Percentiles rank a stretch among this genome's conserved stretches.
phyloP scores from a whole-genome alignment of 2,888 invertebrate genomes.

The Drosophila mulleri region DNA sequence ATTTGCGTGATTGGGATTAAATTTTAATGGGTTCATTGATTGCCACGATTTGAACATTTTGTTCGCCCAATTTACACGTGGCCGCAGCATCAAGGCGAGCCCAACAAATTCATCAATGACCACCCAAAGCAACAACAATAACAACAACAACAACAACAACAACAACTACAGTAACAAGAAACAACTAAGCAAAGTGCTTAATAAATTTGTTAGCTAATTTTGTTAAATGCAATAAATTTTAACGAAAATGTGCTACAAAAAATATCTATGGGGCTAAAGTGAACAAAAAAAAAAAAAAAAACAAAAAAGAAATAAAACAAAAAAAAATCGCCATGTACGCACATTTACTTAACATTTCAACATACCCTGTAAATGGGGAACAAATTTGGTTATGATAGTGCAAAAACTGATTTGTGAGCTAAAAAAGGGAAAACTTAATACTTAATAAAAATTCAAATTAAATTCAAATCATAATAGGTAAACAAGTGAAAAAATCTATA shows the following conservation, averaged over 20 bases:
- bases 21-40: slow-evolving; percentile 80
- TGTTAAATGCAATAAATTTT: slow-evolving; percentile 81
- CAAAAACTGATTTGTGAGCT: background rate
- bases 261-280: slow-evolving; percentile 34
- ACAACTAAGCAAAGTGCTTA: slow-evolving; percentile 64
- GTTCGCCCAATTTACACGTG: slow-evolving; percentile 68
- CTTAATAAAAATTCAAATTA: too few species aligned
- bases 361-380: slow-evolving; percentile 35
- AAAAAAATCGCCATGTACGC: slow-evolving; percentile 56
- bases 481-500: too few species aligned
- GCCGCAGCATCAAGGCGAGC: slow-evolving; percentile 24
- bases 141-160: background rate
- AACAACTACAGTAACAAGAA: slow-evolving; percentile 3
- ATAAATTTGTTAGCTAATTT: slow-evolving; percentile 83
- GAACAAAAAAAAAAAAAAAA: background rate
- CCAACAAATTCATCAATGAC: slow-evolving; percentile 68
- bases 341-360: slow-evolving; percentile 57
- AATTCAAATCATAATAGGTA: too few species aligned
- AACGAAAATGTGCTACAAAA: slow-evolving; percentile 75
- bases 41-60: slow-evolving; percentile 44
- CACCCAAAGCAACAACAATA: slow-evolving; percentile 32
- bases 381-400: background rate
- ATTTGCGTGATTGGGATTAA: slow-evolving; percentile 76
- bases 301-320: slow-evolving; percentile 2
- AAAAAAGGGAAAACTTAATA: too few species aligned